These are phyloP conservation scores for Junco hyemalis DNA, from an alignment of 2,113 vertebrate species.

Conservation along the genomic window DNA sequence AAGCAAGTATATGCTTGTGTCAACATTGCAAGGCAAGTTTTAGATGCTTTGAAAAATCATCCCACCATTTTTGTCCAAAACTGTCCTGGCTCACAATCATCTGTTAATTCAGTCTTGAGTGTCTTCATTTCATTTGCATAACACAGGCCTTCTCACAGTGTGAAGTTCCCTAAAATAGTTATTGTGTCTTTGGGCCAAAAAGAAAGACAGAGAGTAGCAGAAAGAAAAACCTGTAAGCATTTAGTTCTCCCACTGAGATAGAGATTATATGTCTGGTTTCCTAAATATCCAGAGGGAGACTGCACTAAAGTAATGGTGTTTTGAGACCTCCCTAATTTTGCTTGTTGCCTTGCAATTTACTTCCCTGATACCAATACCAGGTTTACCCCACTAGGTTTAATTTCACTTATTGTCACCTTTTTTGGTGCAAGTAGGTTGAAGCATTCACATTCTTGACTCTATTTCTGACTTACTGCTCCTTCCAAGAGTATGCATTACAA, in stretches of 20 bases:
- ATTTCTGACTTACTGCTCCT: neutral
- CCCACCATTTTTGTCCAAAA: neutral
- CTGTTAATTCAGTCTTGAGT: slow-evolving; percentile 50
- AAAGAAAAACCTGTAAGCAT: slow-evolving; percentile 27
- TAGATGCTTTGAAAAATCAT: slow-evolving; percentile 20
- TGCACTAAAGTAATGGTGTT: slow-evolving; percentile 33
- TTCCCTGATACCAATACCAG: neutral
- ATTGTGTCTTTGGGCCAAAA: slow-evolving; percentile 55
- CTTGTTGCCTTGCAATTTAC: neutral
- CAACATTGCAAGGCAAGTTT: slow-evolving; percentile 1
- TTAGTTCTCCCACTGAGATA: slow-evolving; percentile 54
- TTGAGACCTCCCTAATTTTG: slow-evolving; percentile 20
- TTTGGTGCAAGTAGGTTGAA: neutral
- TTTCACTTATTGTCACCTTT: neutral
- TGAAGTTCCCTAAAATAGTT: slow-evolving; percentile 72
- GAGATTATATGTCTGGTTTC: slow-evolving; percentile 69
- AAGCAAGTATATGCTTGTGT: neutral
- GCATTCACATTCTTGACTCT: neutral
- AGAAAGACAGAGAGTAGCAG: slow-evolving; percentile 49
- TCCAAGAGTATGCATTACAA: neutral
- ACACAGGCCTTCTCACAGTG: slow-evolving; percentile 55
- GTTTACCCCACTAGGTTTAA: neutral
- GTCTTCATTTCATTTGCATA: slow-evolving; percentile 64
- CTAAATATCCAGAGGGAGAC: slow-evolving; percentile 52
- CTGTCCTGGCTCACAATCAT: slow-evolving; percentile 25